These are phyloP conservation scores for Coreoperca whiteheadi DNA, from an alignment of 2,113 vertebrate species.

Conservation along the genomic window DNA sequence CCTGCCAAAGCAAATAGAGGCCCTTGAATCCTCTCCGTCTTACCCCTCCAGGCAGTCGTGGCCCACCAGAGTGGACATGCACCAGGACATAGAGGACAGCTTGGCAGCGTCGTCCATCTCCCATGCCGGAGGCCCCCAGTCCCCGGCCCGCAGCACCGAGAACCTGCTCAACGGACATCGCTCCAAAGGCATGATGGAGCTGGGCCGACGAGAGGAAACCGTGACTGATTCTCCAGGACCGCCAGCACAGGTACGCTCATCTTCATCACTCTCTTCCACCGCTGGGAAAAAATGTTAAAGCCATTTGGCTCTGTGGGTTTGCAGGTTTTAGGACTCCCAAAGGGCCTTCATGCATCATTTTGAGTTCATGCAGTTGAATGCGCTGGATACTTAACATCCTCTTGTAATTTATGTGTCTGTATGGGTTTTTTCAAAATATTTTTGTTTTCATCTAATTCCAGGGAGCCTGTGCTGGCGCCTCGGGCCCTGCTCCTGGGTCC, in stretches of 20 bases:
- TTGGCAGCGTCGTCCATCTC: constrained; percentile 93
- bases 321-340: not conserved
- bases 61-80: constrained; percentile 95
- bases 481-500: constrained; percentile 8
- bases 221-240: constrained; percentile 66
- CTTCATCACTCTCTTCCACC: not conserved
- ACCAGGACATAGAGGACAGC: constrained; percentile 96
- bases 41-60: constrained; percentile 90
- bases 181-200: constrained; percentile 88
- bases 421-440: not conserved
- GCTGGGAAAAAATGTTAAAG: not conserved
- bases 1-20: not conserved
- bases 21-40: not conserved
- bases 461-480: constrained; percentile 57
- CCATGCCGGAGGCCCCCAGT: constrained; percentile 89
- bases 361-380: not conserved
- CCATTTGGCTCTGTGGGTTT: no score
- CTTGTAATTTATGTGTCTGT: not conserved
- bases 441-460: constrained; percentile 3
- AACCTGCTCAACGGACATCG: constrained; percentile 93
- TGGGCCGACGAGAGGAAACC: constrained; percentile 88
- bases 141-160: constrained; percentile 91
- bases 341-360: not conserved
- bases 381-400: not conserved
- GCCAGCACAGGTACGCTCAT: constrained; percentile 34